Conservation (phyloP, 2,113 vertebrate species). For the Albula goreensis region DNA sequence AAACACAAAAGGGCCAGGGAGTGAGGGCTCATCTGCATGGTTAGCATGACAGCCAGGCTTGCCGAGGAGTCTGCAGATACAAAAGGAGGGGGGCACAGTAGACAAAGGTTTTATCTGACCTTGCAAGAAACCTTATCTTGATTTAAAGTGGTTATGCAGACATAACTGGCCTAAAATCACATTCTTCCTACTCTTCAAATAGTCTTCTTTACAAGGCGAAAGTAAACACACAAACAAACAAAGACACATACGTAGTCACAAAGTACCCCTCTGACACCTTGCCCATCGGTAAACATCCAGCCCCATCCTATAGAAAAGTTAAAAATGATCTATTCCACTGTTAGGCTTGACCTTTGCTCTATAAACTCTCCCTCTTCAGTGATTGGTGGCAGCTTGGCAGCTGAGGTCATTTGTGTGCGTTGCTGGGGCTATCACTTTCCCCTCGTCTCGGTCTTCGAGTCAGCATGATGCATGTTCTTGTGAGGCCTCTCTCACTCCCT, state of each 20-base stretch:
- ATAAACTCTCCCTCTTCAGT: conserved; percentile 44
- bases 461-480: conserved; percentile 18
- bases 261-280: conserved; percentile 18
- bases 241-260: background rate
- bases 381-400: conserved; percentile 30
- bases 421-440: conserved; percentile 26
- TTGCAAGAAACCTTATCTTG: background rate
- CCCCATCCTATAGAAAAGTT: conserved; percentile 25
- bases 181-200: too few relatives aligned
- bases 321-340: conserved; percentile 38
- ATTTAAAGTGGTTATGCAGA: background rate
- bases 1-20: background rate
- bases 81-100: background rate
- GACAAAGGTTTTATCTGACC: background rate
- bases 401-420: conserved; percentile 31
- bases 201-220: background rate
- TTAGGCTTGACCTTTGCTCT: conserved; percentile 49
- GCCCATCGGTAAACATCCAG: conserved; percentile 21
- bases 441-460: conserved; percentile 4
- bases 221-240: background rate
- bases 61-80: conserved; percentile 9
- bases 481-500: conserved; percentile 37
- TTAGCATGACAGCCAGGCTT: background rate
- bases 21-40: background rate
- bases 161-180: too few relatives aligned